A percentile compares a stretch with the other conserved stretches of the same genome.
Evolutionary conservation across 2,797 vertebrate genomes (phyloP).

Genomic region (Acomys russatus): DNA sequence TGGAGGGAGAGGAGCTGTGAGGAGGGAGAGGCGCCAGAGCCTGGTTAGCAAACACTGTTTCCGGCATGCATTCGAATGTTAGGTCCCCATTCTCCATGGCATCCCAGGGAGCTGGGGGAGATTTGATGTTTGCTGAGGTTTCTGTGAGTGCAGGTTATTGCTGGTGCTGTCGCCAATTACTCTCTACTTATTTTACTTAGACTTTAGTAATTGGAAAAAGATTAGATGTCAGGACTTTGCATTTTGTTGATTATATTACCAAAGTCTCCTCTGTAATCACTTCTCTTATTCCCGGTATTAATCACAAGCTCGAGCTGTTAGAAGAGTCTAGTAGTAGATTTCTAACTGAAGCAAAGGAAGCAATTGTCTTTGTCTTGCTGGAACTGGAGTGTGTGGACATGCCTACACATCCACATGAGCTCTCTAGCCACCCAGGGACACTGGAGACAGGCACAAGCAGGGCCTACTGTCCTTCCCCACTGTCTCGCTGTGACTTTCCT

Average conservation of each 20-base stretch:
- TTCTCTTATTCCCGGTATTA: conserved; percentile 62
- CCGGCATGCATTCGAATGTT: neutral
- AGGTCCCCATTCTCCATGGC: conserved; percentile 25
- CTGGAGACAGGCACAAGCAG: neutral
- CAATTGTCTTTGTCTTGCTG: neutral
- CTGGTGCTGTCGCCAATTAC: neutral
- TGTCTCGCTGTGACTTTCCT: neutral
- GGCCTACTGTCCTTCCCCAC: neutral
- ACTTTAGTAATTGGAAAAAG: conserved; percentile 75
- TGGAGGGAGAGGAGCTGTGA: neutral
- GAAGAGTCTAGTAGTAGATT: neutral
- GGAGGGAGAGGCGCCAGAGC: neutral
- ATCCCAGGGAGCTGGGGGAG: conserved; percentile 45
- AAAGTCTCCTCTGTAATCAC: conserved; percentile 67
- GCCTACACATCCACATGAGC: neutral
- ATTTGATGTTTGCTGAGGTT: conserved; percentile 47
- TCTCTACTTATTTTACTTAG: conserved; percentile 69
- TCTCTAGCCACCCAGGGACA: neutral
- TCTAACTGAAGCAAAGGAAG: conserved; percentile 2
- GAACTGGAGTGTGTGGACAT: neutral
- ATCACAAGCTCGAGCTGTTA: conserved; percentile 50
- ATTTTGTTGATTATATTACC: conserved; percentile 72
- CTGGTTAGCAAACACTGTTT: neutral
- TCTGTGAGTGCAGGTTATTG: conserved; percentile 43
- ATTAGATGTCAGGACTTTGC: conserved; percentile 73